These are phyloP conservation scores for Lycodopsis pacificus DNA, from an alignment of 2,797 vertebrate genomes.

Conservation along the genomic window DNA sequence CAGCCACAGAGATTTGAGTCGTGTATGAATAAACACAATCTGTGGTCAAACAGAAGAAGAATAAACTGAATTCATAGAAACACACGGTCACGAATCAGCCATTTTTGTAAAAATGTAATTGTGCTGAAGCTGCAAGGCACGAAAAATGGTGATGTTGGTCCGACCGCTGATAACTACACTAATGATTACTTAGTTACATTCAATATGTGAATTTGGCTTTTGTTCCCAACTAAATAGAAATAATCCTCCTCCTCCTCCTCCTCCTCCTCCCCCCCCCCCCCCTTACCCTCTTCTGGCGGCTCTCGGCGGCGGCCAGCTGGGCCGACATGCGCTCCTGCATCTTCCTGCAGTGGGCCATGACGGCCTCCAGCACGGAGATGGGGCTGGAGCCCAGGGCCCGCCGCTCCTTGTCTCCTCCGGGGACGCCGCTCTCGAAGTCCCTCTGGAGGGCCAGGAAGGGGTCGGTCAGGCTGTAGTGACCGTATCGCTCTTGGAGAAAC, in stretches of 20 bases:
- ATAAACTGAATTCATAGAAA: slow-evolving; percentile 1
- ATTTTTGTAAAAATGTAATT: neutral
- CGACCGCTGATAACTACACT: no score
- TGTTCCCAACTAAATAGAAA: no score
- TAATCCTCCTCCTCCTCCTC: no score
- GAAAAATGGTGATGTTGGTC: neutral
- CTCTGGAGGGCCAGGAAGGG: slow-evolving; percentile 97
- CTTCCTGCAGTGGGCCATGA: slow-evolving; percentile 98
- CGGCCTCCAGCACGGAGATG: slow-evolving; percentile 94
- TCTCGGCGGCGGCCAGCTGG: slow-evolving; percentile 94
- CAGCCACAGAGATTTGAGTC: slow-evolving; percentile 20
- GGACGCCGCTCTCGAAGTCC: slow-evolving; percentile 90
- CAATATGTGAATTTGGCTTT: no score
- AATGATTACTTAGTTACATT: no score
- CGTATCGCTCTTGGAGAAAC: slow-evolving; percentile 96
- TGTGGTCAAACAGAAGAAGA: slow-evolving; percentile 23
- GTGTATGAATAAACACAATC: slow-evolving; percentile 38
- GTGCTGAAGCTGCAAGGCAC: neutral
- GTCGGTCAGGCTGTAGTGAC: slow-evolving; percentile 95
- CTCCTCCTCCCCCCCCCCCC: no score
- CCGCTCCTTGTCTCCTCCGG: slow-evolving; percentile 85
- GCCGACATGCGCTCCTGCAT: slow-evolving; percentile 98
- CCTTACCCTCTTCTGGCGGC: slow-evolving; percentile 95
- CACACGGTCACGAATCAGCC: neutral
- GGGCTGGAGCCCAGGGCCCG: slow-evolving; percentile 92